Evolutionary conservation across 2,888 invertebrate species (phyloP).

Genomic region (Philhelius pedissequus): DNA sequence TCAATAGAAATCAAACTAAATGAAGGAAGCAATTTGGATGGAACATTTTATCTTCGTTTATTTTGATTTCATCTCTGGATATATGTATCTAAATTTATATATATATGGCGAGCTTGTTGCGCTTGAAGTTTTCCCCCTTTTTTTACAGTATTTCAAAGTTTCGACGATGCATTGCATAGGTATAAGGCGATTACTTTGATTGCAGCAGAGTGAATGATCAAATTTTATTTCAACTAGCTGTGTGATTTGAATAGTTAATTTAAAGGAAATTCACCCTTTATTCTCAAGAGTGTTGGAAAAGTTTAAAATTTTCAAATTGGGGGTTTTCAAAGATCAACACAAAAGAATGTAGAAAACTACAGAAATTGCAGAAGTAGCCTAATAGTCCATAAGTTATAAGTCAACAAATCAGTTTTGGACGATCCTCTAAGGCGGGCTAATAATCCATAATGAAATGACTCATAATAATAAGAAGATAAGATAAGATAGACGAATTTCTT

Average conservation of each 20-base stretch:
- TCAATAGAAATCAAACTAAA: constrained; percentile 28
- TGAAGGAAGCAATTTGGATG: constrained; percentile 19
- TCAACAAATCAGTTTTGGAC: too few relatives aligned
- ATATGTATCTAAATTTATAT: too few relatives aligned
- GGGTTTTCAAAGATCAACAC: not conserved
- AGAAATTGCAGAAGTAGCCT: too few relatives aligned
- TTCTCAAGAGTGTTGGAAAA: not conserved
- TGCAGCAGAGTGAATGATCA: not conserved
- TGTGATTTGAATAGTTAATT: constrained; percentile 12
- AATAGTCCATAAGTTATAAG: too few relatives aligned
- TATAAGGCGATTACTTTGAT: not conserved
- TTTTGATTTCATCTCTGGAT: not conserved
- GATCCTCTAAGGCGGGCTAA: too few relatives aligned
- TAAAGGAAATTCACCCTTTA: not conserved
- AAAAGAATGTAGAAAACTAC: not conserved
- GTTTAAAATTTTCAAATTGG: not conserved
- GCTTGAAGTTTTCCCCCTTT: too few relatives aligned
- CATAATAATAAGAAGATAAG: too few relatives aligned
- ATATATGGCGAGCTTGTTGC: not conserved
- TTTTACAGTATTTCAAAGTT: not conserved
- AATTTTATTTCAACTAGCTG: not conserved
- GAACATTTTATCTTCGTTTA: not conserved
- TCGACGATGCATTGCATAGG: not conserved
- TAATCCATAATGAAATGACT: too few relatives aligned
- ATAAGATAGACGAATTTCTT: too few relatives aligned